Percentiles rank a stretch among this genome's conserved stretches.
Evolutionary conservation across 23 tunicate genomes (phyloP).

Genomic region (Ciona savignyi): DNA sequence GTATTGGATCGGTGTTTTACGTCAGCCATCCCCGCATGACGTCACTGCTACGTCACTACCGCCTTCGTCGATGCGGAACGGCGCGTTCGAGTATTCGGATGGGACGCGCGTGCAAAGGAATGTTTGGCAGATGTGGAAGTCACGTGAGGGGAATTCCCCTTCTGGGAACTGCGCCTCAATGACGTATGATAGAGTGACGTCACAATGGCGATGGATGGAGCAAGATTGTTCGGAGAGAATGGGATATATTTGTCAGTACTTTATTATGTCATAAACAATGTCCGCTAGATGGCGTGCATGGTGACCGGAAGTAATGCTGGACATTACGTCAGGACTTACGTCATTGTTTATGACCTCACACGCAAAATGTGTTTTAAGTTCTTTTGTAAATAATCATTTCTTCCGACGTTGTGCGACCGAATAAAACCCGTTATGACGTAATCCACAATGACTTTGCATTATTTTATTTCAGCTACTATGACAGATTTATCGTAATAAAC

Average conservation of each 20-base stretch:
- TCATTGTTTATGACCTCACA: too few relatives aligned
- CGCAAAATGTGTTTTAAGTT: too few relatives aligned
- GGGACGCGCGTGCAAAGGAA: constrained; percentile 70
- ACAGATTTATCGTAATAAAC: too few relatives aligned
- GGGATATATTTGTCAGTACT: constrained; percentile 78
- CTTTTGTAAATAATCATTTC: too few relatives aligned
- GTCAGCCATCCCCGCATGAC: constrained; percentile 8
- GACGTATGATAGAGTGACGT: constrained; percentile 25
- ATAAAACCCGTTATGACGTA: too few relatives aligned
- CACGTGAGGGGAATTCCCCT: neutral
- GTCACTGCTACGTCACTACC: constrained; percentile 2
- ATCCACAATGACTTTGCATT: too few relatives aligned
- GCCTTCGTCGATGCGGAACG: constrained; percentile 20
- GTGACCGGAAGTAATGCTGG: too few relatives aligned
- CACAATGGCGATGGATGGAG: constrained; percentile 74
- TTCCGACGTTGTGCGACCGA: too few relatives aligned
- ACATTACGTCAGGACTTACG: too few relatives aligned
- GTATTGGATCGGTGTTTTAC: constrained; percentile 78
- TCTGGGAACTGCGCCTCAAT: constrained; percentile 34
- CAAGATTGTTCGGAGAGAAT: constrained; percentile 26
- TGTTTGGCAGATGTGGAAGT: constrained; percentile 72
- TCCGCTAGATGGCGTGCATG: too few relatives aligned
- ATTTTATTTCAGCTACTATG: too few relatives aligned
- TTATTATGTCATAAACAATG: constrained; percentile 18
- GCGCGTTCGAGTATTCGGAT: constrained; percentile 49